Conservation (phyloP, 2,888 invertebrate genomes). For the Drosophila differens region DNA sequence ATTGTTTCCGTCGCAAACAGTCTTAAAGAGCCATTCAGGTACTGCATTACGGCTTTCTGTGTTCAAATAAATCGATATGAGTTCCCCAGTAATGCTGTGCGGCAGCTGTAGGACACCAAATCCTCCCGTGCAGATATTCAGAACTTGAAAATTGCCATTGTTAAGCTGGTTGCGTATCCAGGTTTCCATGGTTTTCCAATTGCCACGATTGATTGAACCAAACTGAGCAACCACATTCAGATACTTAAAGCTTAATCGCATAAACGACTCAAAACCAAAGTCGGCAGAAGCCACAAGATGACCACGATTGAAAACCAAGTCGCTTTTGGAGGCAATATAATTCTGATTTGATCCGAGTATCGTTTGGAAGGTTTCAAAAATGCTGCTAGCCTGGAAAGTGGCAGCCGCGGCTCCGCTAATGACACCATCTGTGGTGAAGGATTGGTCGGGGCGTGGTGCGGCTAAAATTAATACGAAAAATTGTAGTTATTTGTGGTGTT, state of each 20-base stretch:
- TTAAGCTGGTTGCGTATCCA: conserved; percentile 69
- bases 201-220: conserved; percentile 86
- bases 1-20: conserved; percentile 21
- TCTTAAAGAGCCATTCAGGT: conserved; percentile 60
- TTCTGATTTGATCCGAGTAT: conserved; percentile 42
- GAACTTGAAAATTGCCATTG: not conserved
- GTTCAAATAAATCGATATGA: conserved; percentile 33
- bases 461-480: not conserved
- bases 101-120: conserved; percentile 38
- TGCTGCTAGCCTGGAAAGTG: conserved; percentile 36
- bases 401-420: conserved; percentile 31
- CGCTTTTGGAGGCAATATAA: conserved; percentile 1
- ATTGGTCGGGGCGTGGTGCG: conserved; percentile 25
- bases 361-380: conserved; percentile 47
- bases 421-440: conserved; percentile 43
- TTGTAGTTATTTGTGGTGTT: not conserved
- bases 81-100: not conserved
- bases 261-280: conserved; percentile 85
- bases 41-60: conserved; percentile 26
- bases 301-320: conserved; percentile 83
- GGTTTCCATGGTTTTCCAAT: conserved; percentile 86
- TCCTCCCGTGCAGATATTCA: conserved; percentile 51
- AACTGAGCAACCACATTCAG: conserved; percentile 86
- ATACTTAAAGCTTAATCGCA: conserved; percentile 85
- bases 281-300: conserved; percentile 86